Percentiles rank a stretch among this genome's conserved stretches.
phyloP scores from a whole-genome alignment of 2,888 invertebrate species.

The Megalurothrips usitatus region DNA sequence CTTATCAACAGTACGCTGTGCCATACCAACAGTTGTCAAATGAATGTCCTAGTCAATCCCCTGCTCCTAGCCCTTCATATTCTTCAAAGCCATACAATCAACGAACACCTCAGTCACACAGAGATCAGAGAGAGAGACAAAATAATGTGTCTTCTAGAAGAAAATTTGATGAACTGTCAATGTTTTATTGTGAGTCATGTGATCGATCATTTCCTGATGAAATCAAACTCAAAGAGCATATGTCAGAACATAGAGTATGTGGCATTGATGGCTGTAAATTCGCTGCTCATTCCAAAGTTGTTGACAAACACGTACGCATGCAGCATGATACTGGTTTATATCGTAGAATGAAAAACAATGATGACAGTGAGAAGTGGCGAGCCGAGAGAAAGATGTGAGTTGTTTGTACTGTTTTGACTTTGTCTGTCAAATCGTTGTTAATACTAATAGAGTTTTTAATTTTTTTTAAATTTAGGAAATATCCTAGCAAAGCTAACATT shows the following conservation, averaged over 20 bases:
- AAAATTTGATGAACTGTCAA: not conserved
- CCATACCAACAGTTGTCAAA: not conserved
- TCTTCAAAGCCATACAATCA: not conserved
- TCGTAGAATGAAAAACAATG: constrained; percentile 70
- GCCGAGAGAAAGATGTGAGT: constrained; percentile 62
- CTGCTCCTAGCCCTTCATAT: not conserved
- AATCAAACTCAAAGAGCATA: constrained; percentile 61
- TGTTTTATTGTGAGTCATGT: constrained; percentile 72
- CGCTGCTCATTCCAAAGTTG: constrained; percentile 70
- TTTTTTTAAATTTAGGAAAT: constrained; percentile 51
- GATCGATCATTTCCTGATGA: constrained; percentile 64
- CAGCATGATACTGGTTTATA: constrained; percentile 82
- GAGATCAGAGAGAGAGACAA: constrained; percentile 3
- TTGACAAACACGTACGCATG: constrained; percentile 74
- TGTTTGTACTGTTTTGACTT: not conserved
- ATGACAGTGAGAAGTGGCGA: constrained; percentile 80
- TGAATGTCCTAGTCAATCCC: not conserved
- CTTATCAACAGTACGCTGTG: not conserved
- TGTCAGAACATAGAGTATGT: constrained; percentile 71
- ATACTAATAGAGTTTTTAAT: constrained; percentile 12
- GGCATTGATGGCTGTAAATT: constrained; percentile 76
- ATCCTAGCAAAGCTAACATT: constrained; percentile 60
- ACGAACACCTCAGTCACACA: not conserved
- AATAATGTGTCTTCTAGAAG: not conserved
- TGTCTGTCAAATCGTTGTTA: not conserved